Conservation (phyloP, 2,797 vertebrate genomes). For the Alcedo quadribrachys region DNA sequence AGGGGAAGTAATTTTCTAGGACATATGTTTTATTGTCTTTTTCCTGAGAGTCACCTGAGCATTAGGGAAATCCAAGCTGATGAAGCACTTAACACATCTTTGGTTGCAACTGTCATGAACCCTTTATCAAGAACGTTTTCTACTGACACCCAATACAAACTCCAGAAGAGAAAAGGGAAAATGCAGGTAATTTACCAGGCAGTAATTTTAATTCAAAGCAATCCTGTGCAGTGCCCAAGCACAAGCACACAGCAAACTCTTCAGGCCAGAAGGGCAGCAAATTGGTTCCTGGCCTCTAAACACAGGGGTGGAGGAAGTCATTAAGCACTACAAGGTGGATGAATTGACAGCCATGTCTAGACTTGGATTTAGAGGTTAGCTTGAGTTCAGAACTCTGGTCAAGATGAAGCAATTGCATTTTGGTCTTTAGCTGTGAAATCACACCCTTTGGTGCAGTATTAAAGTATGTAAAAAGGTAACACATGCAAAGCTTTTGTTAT, state of each 20-base stretch:
- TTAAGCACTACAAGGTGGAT: slow-evolving; percentile 11
- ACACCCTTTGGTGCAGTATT: background rate
- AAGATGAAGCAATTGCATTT: slow-evolving; percentile 6
- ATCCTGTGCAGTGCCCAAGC: background rate
- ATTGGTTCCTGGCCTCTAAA: background rate
- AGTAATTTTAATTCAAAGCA: background rate
- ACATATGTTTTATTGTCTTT: background rate
- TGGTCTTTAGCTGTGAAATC: background rate
- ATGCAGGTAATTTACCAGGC: background rate
- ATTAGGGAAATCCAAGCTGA: slow-evolving; percentile 24
- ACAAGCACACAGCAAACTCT: background rate
- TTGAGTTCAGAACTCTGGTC: slow-evolving; percentile 39
- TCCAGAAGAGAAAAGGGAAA: background rate
- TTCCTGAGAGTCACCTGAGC: slow-evolving; percentile 14
- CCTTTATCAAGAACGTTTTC: background rate
- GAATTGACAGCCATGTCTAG: slow-evolving; percentile 25
- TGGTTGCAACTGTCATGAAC: background rate
- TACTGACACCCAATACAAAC: background rate
- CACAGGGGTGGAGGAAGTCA: background rate
- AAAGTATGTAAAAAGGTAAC: background rate
- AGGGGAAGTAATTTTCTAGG: background rate
- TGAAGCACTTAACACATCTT: slow-evolving; percentile 19
- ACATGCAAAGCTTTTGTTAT: background rate
- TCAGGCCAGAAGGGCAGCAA: background rate
- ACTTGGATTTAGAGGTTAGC: slow-evolving; percentile 63